Base-by-base conservation (phyloP, 2,888 invertebrate species). In the Thecocarcelia acutangulata region DNA sequence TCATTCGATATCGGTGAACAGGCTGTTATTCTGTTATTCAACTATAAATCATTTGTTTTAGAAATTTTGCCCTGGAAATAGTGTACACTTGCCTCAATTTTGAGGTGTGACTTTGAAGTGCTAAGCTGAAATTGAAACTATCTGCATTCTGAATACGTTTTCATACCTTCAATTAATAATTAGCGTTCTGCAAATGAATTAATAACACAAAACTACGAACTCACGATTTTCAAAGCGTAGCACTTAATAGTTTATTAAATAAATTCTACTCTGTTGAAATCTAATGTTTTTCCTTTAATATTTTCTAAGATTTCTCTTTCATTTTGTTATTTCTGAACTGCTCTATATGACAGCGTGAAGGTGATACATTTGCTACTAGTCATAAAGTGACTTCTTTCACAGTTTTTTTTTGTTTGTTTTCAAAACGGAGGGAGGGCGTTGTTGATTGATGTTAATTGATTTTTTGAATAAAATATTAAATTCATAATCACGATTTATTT, bases 171-270 rank as follows among this genome's bases (percentile, higher is more conserved):
- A 72, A 73, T 76, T 84, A 73, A 33, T 33, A 33, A 83, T 84
- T 84, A 83, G 75, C 84, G 37, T 33, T n/a, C 50, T 64, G 76
- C 77, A 76, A 84, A 84, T 84, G 59, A 83, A 83, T 84, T 83
- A 83, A 84, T 84, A 79, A 81, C 83, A 83, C 84, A 84, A 83
- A 83, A 81, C 83, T 79, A 84, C 64, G 76, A 84, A 83, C 81
- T 84, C 78, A 74, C 63, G 78, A 78, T 19, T 58, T 40, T 13
- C 12, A 19, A 13, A 13, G 40, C 13, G 40, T n/a, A 40, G 12
- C n/a, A 33, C 17, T 33, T 33, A 3, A 12, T 17, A 15, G 8
- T 33, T 54, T 33, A 54, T 54, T 8, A 2, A 9, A 54, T 54
- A 15, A 54, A 17, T 54, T 54, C 54, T 33, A 15, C 11, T 33